phyloP scores from a whole-genome alignment of 1,140 invertebrate genomes.

The Orchesella cincta region DNA sequence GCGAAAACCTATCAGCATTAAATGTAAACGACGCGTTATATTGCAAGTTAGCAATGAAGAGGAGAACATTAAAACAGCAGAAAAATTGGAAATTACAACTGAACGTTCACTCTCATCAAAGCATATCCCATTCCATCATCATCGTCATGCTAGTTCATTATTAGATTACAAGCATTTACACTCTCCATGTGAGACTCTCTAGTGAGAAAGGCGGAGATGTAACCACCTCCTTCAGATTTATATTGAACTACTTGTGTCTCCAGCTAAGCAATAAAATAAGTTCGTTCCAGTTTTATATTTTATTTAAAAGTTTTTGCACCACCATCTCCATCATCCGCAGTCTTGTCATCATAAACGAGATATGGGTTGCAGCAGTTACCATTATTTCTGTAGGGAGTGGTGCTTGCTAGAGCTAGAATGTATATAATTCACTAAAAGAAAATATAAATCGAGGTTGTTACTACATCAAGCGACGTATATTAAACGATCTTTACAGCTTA shows the following conservation, averaged over 20 bases:
- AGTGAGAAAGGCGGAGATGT: not conserved
- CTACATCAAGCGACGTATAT: not conserved
- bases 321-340: not conserved
- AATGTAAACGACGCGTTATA: constrained; percentile 22
- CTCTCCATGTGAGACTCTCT: not conserved
- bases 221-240: constrained; percentile 8
- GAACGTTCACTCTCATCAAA: constrained; percentile 5
- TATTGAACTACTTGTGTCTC: constrained; percentile 26
- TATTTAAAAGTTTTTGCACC: constrained; percentile 14
- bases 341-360: no score
- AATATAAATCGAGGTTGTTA: no score
- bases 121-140: not conserved
- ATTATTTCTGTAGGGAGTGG: no score
- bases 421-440: no score
- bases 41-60: constrained; percentile 22
- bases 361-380: not conserved
- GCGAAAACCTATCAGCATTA: constrained; percentile 28
- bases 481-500: constrained; percentile 9
- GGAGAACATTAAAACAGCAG: constrained; percentile 1
- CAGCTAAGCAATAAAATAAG: constrained; percentile 21
- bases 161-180: not conserved
- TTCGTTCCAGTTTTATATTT: constrained; percentile 18
- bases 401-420: no score
- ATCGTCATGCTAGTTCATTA: not conserved
- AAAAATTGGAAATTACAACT: constrained; percentile 23